These are phyloP conservation scores for Caenorhabditis imperialis DNA, from an alignment of 2,888 invertebrate genomes.

Conservation along the genomic window DNA sequence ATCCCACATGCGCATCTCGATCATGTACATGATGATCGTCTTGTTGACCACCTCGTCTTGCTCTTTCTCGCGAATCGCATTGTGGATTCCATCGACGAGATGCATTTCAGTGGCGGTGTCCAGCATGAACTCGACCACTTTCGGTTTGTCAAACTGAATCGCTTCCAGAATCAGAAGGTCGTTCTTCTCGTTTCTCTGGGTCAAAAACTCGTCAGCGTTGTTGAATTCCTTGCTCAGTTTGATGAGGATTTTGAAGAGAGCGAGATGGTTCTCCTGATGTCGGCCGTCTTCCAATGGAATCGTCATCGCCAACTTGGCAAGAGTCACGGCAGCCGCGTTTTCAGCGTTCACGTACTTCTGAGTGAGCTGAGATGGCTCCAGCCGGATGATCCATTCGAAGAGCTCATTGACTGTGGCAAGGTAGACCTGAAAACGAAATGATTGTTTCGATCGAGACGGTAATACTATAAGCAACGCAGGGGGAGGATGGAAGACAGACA, in stretches of 20 bases:
- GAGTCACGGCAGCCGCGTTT: conserved; percentile 13
- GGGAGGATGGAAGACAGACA: not conserved
- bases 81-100: conserved; percentile 49
- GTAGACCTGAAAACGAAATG: conserved; percentile 31
- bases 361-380: conserved; percentile 38
- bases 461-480: not conserved
- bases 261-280: conserved; percentile 33
- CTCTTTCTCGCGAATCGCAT: conserved; percentile 37
- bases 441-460: not conserved
- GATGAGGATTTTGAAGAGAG: conserved; percentile 45
- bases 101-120: conserved; percentile 25
- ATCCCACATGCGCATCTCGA: conserved; percentile 52
- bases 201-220: conserved; percentile 30
- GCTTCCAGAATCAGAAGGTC: conserved; percentile 29
- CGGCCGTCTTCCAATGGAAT: conserved; percentile 35
- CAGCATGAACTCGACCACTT: conserved; percentile 35
- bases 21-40: conserved; percentile 50
- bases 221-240: conserved; percentile 39
- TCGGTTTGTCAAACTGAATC: conserved; percentile 16
- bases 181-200: conserved; percentile 21
- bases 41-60: conserved; percentile 39
- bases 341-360: conserved; percentile 25
- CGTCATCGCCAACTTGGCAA: conserved; percentile 37
- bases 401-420: conserved; percentile 40
- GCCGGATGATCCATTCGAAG: conserved; percentile 46